A percentile compares a stretch with the other conserved stretches of the same genome.
Evolutionary conservation across 2,888 invertebrate genomes (phyloP).

Genomic region (Stenodera caucasica): DNA sequence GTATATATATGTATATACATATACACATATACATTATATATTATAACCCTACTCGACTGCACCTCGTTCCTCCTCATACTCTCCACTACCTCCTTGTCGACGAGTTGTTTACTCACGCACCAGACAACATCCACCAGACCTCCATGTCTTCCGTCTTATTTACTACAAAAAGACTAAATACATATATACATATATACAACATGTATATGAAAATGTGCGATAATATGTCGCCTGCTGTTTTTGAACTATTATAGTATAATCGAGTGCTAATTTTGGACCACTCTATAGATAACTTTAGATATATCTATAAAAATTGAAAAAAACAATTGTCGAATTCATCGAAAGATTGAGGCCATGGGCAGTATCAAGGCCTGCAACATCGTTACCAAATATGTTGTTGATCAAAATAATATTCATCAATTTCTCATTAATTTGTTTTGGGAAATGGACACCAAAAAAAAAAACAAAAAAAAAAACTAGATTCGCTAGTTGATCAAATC

Average conservation of each 20-base stretch:
- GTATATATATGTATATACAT: too few species aligned
- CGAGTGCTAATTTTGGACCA: conserved; percentile 5
- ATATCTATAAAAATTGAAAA: neutral
- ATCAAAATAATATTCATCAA: too few species aligned
- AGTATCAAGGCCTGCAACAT: neutral
- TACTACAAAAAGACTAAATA: conserved; percentile 30
- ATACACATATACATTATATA: too few species aligned
- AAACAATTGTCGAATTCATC: neutral
- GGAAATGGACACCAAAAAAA: too few species aligned
- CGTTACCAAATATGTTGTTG: neutral
- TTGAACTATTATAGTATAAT: neutral
- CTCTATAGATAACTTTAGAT: neutral
- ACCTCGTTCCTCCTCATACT: conserved; percentile 11
- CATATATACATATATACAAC: neutral
- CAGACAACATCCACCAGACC: conserved; percentile 31
- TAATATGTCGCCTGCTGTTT: conserved; percentile 3
- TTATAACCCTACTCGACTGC: conserved; percentile 28
- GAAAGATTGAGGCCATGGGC: neutral
- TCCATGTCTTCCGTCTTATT: conserved; percentile 33
- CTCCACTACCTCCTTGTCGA: conserved; percentile 16
- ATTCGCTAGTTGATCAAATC: neutral
- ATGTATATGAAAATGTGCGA: neutral
- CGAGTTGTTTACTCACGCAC: conserved; percentile 36
- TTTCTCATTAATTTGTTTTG: too few species aligned
- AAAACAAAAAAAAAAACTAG: neutral